Percentiles rank a stretch among this genome's conserved stretches.
Conservation (phyloP, 1,140 invertebrate species). For the Drosophila truncata region DNA sequence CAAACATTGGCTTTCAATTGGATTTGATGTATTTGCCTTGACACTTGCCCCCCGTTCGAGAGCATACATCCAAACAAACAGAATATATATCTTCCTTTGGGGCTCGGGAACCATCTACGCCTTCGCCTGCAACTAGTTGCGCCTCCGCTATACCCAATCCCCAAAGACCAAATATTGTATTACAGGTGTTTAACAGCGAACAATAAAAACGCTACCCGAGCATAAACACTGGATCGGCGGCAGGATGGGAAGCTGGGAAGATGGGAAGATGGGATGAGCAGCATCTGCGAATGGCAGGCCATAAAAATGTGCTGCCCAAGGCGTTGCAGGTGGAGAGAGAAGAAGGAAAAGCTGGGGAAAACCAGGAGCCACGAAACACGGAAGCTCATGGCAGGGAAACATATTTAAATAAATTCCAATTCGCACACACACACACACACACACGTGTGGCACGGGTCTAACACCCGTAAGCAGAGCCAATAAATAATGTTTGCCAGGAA, state of each 20-base stretch:
- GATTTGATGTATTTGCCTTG: slow-evolving; percentile 32
- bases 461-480: slow-evolving; percentile 66
- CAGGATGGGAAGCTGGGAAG: neutral
- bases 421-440: slow-evolving; percentile 29
- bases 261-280: slow-evolving; percentile 1
- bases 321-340: slow-evolving; percentile 42
- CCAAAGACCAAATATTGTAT: slow-evolving; percentile 61
- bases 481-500: slow-evolving; percentile 71
- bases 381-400: slow-evolving; percentile 42
- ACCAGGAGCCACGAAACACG: slow-evolving; percentile 18
- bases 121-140: slow-evolving; percentile 33
- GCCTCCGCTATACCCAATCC: neutral
- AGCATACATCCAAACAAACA: neutral
- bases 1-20: slow-evolving; percentile 33
- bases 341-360: neutral
- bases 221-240: slow-evolving; percentile 43
- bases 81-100: slow-evolving; percentile 7
- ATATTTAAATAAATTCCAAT: slow-evolving; percentile 83
- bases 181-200: slow-evolving; percentile 78
- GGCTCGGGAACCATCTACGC: neutral
- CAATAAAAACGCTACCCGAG: slow-evolving; percentile 67
- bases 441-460: slow-evolving; percentile 31
- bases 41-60: slow-evolving; percentile 4
- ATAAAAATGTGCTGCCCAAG: slow-evolving; percentile 74
- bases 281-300: slow-evolving; percentile 78